Evolutionary conservation across 2,888 invertebrate genomes (phyloP).

Genomic region (Tenthredo livida): DNA sequence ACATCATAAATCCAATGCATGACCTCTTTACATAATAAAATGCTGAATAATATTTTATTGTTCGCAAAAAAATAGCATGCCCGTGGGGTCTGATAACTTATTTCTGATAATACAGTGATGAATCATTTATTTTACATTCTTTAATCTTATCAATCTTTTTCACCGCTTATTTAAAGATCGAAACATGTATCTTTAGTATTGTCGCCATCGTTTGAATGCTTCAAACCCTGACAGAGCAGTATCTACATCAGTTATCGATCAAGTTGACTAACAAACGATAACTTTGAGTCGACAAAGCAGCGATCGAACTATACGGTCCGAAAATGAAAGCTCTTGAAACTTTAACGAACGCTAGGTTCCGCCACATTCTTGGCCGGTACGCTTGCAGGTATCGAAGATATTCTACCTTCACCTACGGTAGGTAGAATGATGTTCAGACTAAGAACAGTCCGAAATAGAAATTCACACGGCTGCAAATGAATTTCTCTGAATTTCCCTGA

Average conservation of each 20-base stretch:
- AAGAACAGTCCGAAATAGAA: neutral
- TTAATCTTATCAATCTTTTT: neutral
- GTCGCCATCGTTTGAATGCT: neutral
- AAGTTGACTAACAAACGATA: neutral
- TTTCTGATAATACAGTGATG: neutral
- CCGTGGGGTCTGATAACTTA: neutral
- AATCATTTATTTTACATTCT: neutral
- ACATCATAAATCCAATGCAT: constrained; percentile 8
- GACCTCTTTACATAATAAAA: neutral
- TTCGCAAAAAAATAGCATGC: neutral
- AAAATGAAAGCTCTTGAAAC: neutral
- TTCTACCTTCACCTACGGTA: neutral
- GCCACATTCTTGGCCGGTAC: neutral
- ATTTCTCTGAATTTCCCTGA: neutral
- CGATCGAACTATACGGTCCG: neutral
- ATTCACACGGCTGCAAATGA: neutral
- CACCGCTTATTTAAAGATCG: neutral
- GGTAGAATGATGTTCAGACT: neutral
- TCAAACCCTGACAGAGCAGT: neutral
- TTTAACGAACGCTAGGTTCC: neutral
- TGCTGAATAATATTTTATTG: neutral
- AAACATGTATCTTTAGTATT: neutral
- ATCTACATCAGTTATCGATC: neutral
- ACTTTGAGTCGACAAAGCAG: constrained; percentile 9
- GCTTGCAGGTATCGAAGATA: neutral